Evolutionary conservation across 2,888 invertebrate genomes (phyloP).

Genomic region (Eurytoma californica): DNA sequence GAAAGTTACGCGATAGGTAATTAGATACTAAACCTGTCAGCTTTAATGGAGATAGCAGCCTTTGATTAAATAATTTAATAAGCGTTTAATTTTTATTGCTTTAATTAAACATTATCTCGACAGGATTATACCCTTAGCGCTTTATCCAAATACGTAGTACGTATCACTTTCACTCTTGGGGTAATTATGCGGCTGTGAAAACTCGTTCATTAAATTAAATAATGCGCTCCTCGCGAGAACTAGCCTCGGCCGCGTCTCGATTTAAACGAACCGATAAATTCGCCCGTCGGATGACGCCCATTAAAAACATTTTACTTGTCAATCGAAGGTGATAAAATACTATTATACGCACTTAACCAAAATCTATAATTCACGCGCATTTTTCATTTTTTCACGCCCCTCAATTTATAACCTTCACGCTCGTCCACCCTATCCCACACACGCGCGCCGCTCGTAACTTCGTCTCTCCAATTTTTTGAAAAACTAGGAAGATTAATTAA

Average conservation of each 20-base stretch:
- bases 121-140: neutral
- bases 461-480: too few relatives aligned
- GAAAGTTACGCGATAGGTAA: too few relatives aligned
- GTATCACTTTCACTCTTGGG: neutral
- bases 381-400: neutral
- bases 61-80: conserved; percentile 25
- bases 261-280: conserved; percentile 24
- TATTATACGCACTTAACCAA: too few relatives aligned
- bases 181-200: conserved; percentile 3
- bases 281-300: neutral
- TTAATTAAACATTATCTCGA: conserved; percentile 32
- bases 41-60: neutral
- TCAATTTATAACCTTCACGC: too few relatives aligned
- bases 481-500: too few relatives aligned
- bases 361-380: too few relatives aligned
- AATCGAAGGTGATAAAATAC: too few relatives aligned
- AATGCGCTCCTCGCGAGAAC: neutral
- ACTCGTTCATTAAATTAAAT: conserved; percentile 22
- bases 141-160: conserved; percentile 14
- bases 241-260: neutral
- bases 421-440: too few relatives aligned
- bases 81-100: conserved; percentile 1
- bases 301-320: conserved; percentile 13
- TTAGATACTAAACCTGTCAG: neutral
- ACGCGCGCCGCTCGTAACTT: too few relatives aligned